Evolutionary conservation across 2,888 invertebrate genomes (phyloP), one percentile per base, ranked within the genome.

Genomic region (Tenthredo livida): DNA sequence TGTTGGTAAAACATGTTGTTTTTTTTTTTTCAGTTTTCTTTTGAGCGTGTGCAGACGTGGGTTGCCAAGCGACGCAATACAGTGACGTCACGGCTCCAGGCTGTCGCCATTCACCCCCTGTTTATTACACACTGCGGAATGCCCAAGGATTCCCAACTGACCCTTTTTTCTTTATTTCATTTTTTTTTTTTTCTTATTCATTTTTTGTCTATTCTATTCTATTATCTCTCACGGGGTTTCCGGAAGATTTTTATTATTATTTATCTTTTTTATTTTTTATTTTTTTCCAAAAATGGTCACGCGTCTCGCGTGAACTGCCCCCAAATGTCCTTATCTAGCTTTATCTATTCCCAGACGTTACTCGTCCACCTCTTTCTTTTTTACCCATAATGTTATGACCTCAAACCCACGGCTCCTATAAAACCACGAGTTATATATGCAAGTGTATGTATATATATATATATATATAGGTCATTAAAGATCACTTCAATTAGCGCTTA

Each of bases 1-100:
- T 73, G 25, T n/a, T 70, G 17, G 33, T 37, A 43, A 73, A 73
- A 73, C 43, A 40, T 37, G 10, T 43, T 67, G 21, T 33, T 40
- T 7, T 7, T 7, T 37, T 37, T 25, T 73, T 67, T 73, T 29
- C n/a, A n/a, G n/a, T n/a, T 40, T 37, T 7, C 7, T 37, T 7
- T 25, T 7, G 43, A 73, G 17, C 29, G 43, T 43, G 15, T 43
- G 15, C 4, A 73, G 72, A 25, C 72, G 43, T 17, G 21, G 10
- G 72, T 77, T 50, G 77, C 58, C 37, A 21, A 12, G 80, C 80
- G 80, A 80, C 61, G n/a, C 61, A 15, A 80, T 37, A n/a, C 12
- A 21, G n/a, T 61, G 58, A 80, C 58, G 80, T 40, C 58, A 80
- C 61, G 80, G 80, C 80, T 58, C 80, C 80, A 61, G 25, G 15